These are phyloP conservation scores for Periphyllus acericola DNA, from an alignment of 2,888 invertebrate genomes.

Conservation along the genomic window DNA sequence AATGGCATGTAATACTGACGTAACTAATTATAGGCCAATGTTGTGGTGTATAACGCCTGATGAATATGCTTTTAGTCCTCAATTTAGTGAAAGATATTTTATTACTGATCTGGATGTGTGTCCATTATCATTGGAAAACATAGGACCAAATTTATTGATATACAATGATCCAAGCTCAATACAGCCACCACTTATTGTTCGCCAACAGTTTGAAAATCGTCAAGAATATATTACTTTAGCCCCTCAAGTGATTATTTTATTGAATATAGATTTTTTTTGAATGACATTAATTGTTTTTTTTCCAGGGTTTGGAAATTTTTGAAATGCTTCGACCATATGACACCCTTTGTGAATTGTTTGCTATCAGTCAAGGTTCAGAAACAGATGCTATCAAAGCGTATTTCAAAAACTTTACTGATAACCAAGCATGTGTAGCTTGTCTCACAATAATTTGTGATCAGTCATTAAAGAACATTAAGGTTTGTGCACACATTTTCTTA, in stretches of 20 bases:
- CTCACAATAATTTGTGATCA: constrained; percentile 85
- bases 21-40: constrained; percentile 72
- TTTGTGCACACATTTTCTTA: constrained; percentile 66
- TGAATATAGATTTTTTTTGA: constrained; percentile 68
- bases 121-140: constrained; percentile 84
- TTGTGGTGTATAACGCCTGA: constrained; percentile 83
- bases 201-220: constrained; percentile 76
- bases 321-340: constrained; percentile 88
- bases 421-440: constrained; percentile 91
- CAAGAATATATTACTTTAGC: constrained; percentile 85
- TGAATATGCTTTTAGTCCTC: constrained; percentile 75
- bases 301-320: constrained; percentile 81
- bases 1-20: constrained; percentile 68
- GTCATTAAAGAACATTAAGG: constrained; percentile 73
- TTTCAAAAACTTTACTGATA: constrained; percentile 83
- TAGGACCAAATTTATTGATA: constrained; percentile 64
- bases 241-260: constrained; percentile 73
- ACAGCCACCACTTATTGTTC: constrained; percentile 76
- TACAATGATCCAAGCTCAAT: constrained; percentile 63
- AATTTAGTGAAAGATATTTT: constrained; percentile 80
- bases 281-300: constrained; percentile 73
- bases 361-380: constrained; percentile 86
- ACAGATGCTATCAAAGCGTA: constrained; percentile 85
- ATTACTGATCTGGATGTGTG: constrained; percentile 85
- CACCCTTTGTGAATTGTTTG: constrained; percentile 81